Percentiles rank a stretch among this genome's conserved stretches.
These are phyloP conservation scores for Oenanthe oenanthe DNA, from an alignment of 2,113 vertebrate species.

Conservation along the genomic window DNA sequence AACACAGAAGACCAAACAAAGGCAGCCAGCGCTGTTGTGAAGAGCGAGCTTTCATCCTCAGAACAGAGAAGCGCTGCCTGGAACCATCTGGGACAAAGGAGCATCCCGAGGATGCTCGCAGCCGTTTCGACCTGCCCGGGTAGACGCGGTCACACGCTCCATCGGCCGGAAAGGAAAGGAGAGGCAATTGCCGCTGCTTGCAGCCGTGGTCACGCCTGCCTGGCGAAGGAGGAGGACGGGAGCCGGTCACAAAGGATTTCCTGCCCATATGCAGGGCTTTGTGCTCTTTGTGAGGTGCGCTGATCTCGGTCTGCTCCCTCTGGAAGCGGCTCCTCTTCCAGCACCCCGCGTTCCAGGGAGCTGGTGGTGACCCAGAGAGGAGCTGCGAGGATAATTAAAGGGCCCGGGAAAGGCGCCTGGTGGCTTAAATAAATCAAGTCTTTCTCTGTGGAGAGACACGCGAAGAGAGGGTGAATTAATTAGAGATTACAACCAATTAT, in stretches of 20 bases:
- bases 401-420: not conserved
- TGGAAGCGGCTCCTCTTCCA: not conserved
- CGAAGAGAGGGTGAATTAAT: not conserved
- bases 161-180: too few relatives aligned
- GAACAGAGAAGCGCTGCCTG: not conserved
- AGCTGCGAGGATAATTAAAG: not conserved
- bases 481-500: not conserved
- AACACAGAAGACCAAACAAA: not conserved
- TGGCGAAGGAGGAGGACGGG: not conserved
- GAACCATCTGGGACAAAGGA: not conserved
- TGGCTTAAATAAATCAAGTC: not conserved
- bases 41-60: not conserved
- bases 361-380: not conserved
- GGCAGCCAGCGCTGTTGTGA: not conserved
- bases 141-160: not conserved
- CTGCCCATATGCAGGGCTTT: not conserved
- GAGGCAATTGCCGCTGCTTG: not conserved
- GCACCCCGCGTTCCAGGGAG: not conserved
- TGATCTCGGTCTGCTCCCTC: not conserved
- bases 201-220: not conserved
- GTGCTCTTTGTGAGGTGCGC: not conserved
- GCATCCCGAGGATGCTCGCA: not conserved
- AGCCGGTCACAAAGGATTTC: not conserved
- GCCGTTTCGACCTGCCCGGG: fast-evolving
- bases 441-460: not conserved